Percentiles rank a stretch among this genome's conserved stretches.
Evolutionary conservation across 2,888 invertebrate genomes (phyloP).

Genomic region (Elysia crispata): DNA sequence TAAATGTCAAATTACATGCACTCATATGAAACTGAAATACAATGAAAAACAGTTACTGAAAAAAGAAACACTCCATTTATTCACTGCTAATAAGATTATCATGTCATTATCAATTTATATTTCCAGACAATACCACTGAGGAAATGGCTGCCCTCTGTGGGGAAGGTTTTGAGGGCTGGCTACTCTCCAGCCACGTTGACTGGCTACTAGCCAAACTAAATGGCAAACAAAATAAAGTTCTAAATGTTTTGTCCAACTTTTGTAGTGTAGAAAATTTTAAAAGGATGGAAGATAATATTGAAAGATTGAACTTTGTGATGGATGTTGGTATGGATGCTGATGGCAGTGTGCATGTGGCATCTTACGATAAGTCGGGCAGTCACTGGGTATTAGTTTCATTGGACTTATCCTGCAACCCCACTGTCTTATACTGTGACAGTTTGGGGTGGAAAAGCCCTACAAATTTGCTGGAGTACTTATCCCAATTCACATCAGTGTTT

Average conservation of each 20-base stretch:
- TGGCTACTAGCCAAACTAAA: slow-evolving; percentile 16
- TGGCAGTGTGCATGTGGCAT: background rate
- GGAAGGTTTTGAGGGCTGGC: slow-evolving; percentile 13
- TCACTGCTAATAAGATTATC: too few species aligned
- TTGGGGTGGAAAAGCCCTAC: slow-evolving; percentile 10
- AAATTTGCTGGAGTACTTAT: background rate
- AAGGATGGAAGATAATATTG: background rate
- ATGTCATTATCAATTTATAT: too few species aligned
- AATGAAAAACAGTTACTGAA: too few species aligned
- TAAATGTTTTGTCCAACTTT: background rate
- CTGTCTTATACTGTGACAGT: slow-evolving; percentile 22
- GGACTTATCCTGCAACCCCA: slow-evolving; percentile 11
- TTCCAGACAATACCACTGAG: slow-evolving; percentile 2
- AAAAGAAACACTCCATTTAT: too few species aligned
- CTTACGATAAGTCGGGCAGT: background rate
- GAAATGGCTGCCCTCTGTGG: slow-evolving; percentile 20
- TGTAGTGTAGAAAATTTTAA: too few species aligned
- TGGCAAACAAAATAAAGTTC: background rate
- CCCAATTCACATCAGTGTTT: background rate
- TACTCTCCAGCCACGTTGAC: too few species aligned
- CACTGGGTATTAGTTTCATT: slow-evolving; percentile 18
- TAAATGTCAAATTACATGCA: too few species aligned
- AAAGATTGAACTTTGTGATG: background rate
- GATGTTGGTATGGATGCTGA: slow-evolving; percentile 6
- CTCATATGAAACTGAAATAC: too few species aligned